Evolutionary conservation across 2,113 vertebrate genomes (phyloP).

Genomic region (Chaetura pelagica): DNA sequence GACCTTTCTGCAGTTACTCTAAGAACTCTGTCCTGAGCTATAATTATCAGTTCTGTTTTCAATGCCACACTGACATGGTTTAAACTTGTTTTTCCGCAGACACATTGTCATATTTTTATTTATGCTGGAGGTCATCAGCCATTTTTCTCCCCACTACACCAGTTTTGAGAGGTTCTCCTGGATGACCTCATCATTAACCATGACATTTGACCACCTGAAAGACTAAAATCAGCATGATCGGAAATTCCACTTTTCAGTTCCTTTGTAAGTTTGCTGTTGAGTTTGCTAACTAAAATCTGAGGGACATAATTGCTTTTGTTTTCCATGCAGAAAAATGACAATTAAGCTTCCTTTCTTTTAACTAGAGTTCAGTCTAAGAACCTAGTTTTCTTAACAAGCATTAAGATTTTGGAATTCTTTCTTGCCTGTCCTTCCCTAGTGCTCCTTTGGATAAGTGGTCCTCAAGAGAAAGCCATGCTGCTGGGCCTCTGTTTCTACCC

Average conservation of each 20-base stretch:
- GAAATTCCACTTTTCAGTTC: not conserved
- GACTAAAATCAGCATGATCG: not conserved
- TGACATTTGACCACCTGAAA: not conserved
- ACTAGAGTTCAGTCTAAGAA: not conserved
- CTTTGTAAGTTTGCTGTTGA: not conserved
- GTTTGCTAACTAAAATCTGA: no score
- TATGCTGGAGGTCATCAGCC: not conserved
- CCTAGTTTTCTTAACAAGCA: not conserved
- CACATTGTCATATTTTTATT: not conserved
- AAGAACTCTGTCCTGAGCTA: not conserved
- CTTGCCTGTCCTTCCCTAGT: not conserved
- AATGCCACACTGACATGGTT: not conserved
- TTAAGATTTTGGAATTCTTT: not conserved
- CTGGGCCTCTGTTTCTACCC: not conserved
- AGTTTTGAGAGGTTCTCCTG: not conserved
- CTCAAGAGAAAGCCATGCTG: not conserved
- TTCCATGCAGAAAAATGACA: not conserved
- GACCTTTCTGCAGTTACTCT: not conserved
- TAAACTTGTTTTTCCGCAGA: not conserved
- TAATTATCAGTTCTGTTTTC: not conserved
- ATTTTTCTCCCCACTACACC: not conserved
- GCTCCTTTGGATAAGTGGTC: not conserved
- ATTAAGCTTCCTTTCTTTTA: not conserved
- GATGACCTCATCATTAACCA: not conserved
- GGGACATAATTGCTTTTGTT: not conserved